A percentile compares a stretch with the other conserved stretches of the same genome.
Conservation (phyloP, 2,888 invertebrate species). For the Apotomis turbidana region DNA sequence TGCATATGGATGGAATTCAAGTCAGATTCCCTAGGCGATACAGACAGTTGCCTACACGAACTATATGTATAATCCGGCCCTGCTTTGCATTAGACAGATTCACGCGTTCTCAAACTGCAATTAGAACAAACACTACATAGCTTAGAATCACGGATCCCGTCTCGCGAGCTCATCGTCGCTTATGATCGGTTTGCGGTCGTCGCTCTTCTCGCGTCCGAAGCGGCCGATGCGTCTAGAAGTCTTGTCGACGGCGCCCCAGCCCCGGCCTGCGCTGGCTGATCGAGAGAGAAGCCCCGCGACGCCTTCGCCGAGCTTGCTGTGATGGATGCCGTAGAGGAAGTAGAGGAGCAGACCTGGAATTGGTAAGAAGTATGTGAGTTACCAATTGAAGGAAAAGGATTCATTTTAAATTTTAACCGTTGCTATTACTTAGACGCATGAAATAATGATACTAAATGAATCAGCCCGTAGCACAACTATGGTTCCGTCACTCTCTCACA, state of each 20-base stretch:
- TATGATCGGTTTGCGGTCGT: slow-evolving; percentile 78
- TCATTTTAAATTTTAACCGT: background rate
- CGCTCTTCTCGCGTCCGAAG: slow-evolving; percentile 69
- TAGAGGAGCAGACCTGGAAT: slow-evolving; percentile 90
- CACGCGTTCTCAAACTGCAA: slow-evolving; percentile 7
- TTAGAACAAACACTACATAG: background rate
- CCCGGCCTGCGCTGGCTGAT: slow-evolving; percentile 68
- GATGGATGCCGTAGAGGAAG: slow-evolving; percentile 93
- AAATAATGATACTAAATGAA: too few species aligned
- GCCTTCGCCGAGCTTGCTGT: slow-evolving; percentile 90
- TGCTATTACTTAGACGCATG: too few species aligned
- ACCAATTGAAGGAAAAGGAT: background rate
- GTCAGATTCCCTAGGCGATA: too few species aligned
- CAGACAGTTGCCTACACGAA: too few species aligned
- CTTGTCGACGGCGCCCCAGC: slow-evolving; percentile 80
- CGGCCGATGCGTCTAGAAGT: slow-evolving; percentile 73
- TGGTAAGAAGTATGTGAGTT: background rate
- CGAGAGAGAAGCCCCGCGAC: slow-evolving; percentile 74
- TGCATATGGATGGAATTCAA: too few species aligned
- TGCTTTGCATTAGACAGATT: background rate
- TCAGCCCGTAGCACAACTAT: too few species aligned
- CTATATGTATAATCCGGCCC: background rate
- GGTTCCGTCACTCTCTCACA: too few species aligned
- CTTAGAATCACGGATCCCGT: slow-evolving; percentile 72
- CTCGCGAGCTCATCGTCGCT: slow-evolving; percentile 74